Evolutionary conservation across 2,113 vertebrate species (phyloP).

Genomic region (Cheilinus undulatus): DNA sequence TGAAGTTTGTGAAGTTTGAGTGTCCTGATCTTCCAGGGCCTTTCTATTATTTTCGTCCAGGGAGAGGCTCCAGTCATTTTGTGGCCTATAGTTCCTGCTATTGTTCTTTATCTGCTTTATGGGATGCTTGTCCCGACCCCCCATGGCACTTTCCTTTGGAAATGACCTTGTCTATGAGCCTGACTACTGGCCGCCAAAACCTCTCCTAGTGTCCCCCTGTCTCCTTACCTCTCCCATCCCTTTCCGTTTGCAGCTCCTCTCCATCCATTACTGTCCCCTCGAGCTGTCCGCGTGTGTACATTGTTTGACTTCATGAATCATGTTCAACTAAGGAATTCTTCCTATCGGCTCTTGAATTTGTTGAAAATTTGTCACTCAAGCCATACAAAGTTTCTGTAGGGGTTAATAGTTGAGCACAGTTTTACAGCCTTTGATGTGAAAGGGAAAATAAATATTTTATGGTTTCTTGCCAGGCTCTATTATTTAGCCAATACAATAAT

Average conservation of each 20-base stretch:
- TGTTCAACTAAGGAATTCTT: conserved; percentile 29
- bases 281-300: conserved; percentile 26
- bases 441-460: conserved; percentile 30
- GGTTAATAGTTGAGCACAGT: conserved; percentile 36
- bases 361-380: conserved; percentile 38
- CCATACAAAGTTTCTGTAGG: conserved; percentile 13
- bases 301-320: conserved; percentile 43
- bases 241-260: conserved; percentile 67
- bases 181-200: conserved; percentile 61
- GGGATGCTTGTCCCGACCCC: conserved; percentile 83
- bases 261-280: conserved; percentile 49
- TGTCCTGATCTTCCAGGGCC: conserved; percentile 69
- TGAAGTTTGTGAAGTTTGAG: conserved; percentile 59
- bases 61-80: conserved; percentile 85
- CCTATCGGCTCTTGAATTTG: conserved; percentile 22
- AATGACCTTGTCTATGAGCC: conserved; percentile 82
- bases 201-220: conserved; percentile 64
- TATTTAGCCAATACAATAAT: conserved; percentile 34
- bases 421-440: conserved; percentile 38
- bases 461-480: conserved; percentile 14
- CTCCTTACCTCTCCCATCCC: conserved; percentile 76
- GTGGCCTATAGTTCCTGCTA: conserved; percentile 88
- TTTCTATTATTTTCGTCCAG: conserved; percentile 82
- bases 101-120: conserved; percentile 93
- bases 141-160: conserved; percentile 77